A percentile compares a stretch with the other conserved stretches of the same genome.
Evolutionary conservation across 2,113 vertebrate genomes (phyloP).

Genomic region (Myxocyprinus asiaticus): DNA sequence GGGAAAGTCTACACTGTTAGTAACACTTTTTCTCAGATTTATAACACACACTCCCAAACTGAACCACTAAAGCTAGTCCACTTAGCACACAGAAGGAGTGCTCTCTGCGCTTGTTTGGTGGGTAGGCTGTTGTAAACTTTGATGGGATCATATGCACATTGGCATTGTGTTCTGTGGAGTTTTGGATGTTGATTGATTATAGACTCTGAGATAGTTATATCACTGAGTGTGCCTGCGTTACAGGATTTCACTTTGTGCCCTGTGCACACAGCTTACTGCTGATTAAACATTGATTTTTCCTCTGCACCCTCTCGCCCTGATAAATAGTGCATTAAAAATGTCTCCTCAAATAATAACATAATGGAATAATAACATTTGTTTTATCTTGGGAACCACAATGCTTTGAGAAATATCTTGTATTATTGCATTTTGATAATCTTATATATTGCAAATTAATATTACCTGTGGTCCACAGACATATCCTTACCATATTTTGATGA

Average conservation of each 20-base stretch:
- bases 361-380: constrained; percentile 59
- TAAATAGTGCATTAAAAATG: constrained; percentile 57
- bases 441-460: background rate
- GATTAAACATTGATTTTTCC: constrained; percentile 71
- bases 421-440: constrained; percentile 30
- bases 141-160: constrained; percentile 47
- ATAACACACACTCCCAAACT: constrained; percentile 36
- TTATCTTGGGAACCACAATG: constrained; percentile 51
- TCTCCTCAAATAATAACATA: constrained; percentile 44
- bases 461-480: background rate
- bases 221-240: constrained; percentile 51
- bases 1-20: constrained; percentile 47
- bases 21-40: constrained; percentile 35
- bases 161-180: constrained; percentile 47
- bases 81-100: constrained; percentile 39
- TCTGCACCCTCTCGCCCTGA: constrained; percentile 56
- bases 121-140: constrained; percentile 40
- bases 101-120: constrained; percentile 28
- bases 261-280: constrained; percentile 61
- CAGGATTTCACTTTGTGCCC: constrained; percentile 52
- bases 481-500: constrained; percentile 1
- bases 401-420: constrained; percentile 43
- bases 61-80: constrained; percentile 25
- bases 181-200: constrained; percentile 54
- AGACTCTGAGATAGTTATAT: constrained; percentile 52